Evolutionary conservation across 2,113 vertebrate genomes (phyloP), one percentile per base, ranked within the genome.

Genomic region (Hucho hucho): DNA sequence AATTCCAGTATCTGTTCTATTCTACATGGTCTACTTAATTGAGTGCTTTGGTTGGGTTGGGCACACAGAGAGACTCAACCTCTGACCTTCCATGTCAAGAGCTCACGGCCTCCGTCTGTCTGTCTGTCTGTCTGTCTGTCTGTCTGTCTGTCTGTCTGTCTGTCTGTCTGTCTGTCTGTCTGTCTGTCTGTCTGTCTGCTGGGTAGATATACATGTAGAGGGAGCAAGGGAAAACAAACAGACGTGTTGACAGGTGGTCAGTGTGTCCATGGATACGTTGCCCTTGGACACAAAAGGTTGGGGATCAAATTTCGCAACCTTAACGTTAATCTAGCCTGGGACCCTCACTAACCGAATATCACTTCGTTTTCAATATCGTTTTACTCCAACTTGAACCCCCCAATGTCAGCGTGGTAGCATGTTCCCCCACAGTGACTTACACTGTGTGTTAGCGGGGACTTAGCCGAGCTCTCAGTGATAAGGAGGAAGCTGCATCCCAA

Each of bases 151-250:
- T 9, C 58, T 59, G 18, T 22, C 58, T 59, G 18, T 0, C 56
- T 59, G 18, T 1, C 56, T 59, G 18, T 0, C 56, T 59, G 16
- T 1, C 56, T 61, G 5, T 0, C 58, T 61, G 6, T 11, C 58
- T 61, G 18, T 2, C 58, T 22, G 37, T 2, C 37, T 37, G 37
- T 0, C 58, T 59, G 18, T 2, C 28, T 73, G 81, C 80, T 12
- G 58, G 63, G 71, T 72, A 82, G 84, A 83, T 87, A 89, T 81
- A 47, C 1, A 11, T 1, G 32, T 82, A 79, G 76, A 43, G 64
- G 76, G 49, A 86, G 69, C 68, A 68, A 86, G 67, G 81, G 85
- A 89, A 90, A 87, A 90, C 90, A 92, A 92, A 91, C 87, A 86
- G 83, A 79, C 81, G 49, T 80, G 87, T 84, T 91, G 89, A 92